Conservation (phyloP, 2,113 vertebrate genomes). For the Apaloderma vittatum region DNA sequence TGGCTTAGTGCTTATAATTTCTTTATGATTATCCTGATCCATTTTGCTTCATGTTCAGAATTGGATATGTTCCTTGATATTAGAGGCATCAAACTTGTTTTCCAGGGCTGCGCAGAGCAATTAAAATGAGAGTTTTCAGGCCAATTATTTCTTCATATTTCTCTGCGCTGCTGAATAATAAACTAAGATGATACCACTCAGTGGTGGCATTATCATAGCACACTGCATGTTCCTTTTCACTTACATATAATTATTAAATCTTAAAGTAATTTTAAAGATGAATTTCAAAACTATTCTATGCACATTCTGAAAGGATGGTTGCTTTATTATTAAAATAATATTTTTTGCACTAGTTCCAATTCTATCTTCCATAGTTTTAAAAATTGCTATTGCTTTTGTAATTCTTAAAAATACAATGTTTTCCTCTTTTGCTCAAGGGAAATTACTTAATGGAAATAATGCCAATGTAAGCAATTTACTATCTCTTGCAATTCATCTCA, state of each 20-base stretch:
- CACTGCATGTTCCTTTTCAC: constrained; percentile 7
- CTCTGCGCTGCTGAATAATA: constrained; percentile 22
- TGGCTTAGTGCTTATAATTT: not conserved
- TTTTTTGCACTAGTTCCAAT: not conserved
- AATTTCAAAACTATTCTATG: not conserved
- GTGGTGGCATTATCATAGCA: constrained; percentile 5
- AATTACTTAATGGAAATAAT: not conserved
- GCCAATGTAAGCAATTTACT: not conserved
- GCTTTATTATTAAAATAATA: constrained; percentile 24
- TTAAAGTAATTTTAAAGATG: constrained; percentile 14
- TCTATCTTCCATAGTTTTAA: not conserved
- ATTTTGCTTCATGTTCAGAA: constrained; percentile 23
- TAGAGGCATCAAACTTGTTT: constrained; percentile 13
- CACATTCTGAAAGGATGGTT: not conserved
- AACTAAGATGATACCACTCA: constrained; percentile 14
- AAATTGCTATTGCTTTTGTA: not conserved
- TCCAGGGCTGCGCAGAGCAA: constrained; percentile 24
- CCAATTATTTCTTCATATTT: constrained; percentile 30
- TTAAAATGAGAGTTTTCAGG: constrained; percentile 33
- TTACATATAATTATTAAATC: constrained; percentile 49
- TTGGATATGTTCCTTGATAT: not conserved
- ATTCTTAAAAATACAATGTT: not conserved
- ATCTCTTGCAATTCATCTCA: not conserved
- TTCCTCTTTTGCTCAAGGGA: not conserved
- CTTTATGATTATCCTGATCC: not conserved